phyloP scores from a whole-genome alignment of 1,140 invertebrate genomes.

The Pachypsylla venusta region DNA sequence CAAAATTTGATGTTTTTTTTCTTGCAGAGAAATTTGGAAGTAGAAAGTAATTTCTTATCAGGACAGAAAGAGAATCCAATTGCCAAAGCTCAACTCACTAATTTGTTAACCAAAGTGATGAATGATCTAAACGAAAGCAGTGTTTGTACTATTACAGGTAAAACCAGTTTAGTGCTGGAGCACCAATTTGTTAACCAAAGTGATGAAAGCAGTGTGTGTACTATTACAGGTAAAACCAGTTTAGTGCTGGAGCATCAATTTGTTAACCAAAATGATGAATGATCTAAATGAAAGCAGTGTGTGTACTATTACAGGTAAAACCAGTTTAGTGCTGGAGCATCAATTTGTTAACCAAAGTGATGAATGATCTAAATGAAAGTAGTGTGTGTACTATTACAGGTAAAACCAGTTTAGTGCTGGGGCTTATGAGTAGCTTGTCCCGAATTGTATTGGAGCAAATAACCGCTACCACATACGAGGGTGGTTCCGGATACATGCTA shows the following conservation, averaged over 20 bases:
- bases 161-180: too few species aligned
- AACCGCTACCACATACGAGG: too few species aligned
- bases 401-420: too few species aligned
- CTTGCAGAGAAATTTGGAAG: constrained; percentile 57
- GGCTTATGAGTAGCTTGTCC: too few species aligned
- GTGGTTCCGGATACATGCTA: too few species aligned
- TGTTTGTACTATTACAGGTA: constrained; percentile 59
- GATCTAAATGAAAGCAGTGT: constrained; percentile 65
- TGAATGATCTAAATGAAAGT: constrained; percentile 61
- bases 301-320: constrained; percentile 56
- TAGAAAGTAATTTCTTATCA: constrained; percentile 64
- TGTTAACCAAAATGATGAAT: constrained; percentile 57
- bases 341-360: constrained; percentile 56
- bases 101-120: constrained; percentile 58
- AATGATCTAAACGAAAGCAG: constrained; percentile 64
- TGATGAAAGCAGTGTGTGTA: constrained; percentile 58
- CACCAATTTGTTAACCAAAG: constrained; percentile 54
- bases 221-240: constrained; percentile 47
- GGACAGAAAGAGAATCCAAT: constrained; percentile 41
- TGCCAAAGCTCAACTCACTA: constrained; percentile 41
- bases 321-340: too few species aligned
- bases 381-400: constrained; percentile 61
- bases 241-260: too few species aligned
- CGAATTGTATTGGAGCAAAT: too few species aligned
- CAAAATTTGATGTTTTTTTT: constrained; percentile 6